Conservation (phyloP, 2,888 invertebrate species). For the Carcina quercana region DNA sequence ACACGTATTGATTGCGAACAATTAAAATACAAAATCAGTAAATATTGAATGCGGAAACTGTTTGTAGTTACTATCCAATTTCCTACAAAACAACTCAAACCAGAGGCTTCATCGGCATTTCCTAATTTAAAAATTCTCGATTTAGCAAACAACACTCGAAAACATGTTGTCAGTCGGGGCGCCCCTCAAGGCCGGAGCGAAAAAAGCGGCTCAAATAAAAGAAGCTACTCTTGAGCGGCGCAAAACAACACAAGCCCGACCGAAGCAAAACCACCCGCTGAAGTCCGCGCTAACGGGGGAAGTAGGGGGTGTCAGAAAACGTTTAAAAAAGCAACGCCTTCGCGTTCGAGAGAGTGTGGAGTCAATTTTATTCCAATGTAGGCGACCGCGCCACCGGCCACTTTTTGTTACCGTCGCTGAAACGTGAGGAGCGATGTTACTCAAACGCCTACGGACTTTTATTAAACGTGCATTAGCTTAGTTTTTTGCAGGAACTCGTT, state of each 20-base stretch:
- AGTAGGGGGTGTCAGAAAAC: constrained; percentile 44
- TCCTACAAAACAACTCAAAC: constrained; percentile 34
- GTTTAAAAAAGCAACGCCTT: constrained; percentile 64
- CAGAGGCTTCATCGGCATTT: constrained; percentile 51
- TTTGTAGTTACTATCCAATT: constrained; percentile 15
- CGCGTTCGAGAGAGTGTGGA: constrained; percentile 73
- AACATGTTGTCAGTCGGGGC: constrained; percentile 56
- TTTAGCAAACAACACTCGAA: constrained; percentile 65
- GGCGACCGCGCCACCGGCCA: constrained; percentile 69
- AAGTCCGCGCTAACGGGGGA: constrained; percentile 57
- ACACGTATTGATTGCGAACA: no score
- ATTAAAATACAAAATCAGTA: neutral
- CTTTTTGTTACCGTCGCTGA: constrained; percentile 71
- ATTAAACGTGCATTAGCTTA: constrained; percentile 52
- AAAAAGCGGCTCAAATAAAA: constrained; percentile 72
- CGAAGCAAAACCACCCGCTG: constrained; percentile 74
- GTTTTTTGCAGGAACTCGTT: constrained; percentile 13
- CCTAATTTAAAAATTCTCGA: constrained; percentile 69
- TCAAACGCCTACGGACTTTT: constrained; percentile 70
- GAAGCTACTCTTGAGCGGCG: constrained; percentile 70
- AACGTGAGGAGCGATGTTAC: constrained; percentile 68
- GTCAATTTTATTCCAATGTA: constrained; percentile 75
- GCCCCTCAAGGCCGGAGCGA: constrained; percentile 66
- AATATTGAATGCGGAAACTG: constrained; percentile 7
- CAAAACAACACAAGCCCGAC: constrained; percentile 70